Percentiles rank a stretch among this genome's conserved stretches.
Conservation (phyloP, 2,888 invertebrate species). For the Neoascia interrupta region DNA sequence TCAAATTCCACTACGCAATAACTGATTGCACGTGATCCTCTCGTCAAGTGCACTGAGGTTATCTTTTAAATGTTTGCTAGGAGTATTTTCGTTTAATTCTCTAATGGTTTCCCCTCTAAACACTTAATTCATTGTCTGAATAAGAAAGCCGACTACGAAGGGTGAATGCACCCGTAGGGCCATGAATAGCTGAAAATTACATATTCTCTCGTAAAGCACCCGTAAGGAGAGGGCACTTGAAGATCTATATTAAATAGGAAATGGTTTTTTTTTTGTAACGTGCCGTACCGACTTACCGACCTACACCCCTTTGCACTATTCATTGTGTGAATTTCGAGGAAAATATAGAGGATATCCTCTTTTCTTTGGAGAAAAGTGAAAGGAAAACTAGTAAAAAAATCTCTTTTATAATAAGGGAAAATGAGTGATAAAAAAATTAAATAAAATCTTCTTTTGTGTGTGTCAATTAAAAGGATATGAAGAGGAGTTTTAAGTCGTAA, state of each 20-base stretch:
- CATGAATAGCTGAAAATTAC: neutral
- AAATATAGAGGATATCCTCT: slow-evolving; percentile 47
- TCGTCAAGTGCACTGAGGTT: slow-evolving; percentile 39
- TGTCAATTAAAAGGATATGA: slow-evolving; percentile 34
- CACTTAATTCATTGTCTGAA: neutral
- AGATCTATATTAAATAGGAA: slow-evolving; percentile 35
- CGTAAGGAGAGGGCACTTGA: slow-evolving; percentile 34
- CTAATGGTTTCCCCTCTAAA: slow-evolving; percentile 9
- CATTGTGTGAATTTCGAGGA: slow-evolving; percentile 5
- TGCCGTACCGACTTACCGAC: too few relatives aligned
- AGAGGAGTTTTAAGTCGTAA: slow-evolving; percentile 9
- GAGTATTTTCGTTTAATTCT: slow-evolving; percentile 1
- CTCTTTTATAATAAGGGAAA: neutral
- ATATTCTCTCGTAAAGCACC: slow-evolving; percentile 4
- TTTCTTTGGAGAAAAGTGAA: slow-evolving; percentile 22
- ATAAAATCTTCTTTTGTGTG: slow-evolving; percentile 15
- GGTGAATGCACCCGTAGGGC: slow-evolving; percentile 47
- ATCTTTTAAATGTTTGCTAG: too few relatives aligned
- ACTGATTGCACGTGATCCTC: slow-evolving; percentile 29
- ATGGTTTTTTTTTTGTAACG: too few relatives aligned
- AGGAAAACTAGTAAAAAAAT: slow-evolving; percentile 34
- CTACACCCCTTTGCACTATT: slow-evolving; percentile 41
- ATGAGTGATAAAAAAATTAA: neutral
- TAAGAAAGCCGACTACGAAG: neutral
- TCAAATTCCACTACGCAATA: slow-evolving; percentile 1